phyloP scores from a whole-genome alignment of 1,140 invertebrate genomes.

The Calephelis nemesis region DNA sequence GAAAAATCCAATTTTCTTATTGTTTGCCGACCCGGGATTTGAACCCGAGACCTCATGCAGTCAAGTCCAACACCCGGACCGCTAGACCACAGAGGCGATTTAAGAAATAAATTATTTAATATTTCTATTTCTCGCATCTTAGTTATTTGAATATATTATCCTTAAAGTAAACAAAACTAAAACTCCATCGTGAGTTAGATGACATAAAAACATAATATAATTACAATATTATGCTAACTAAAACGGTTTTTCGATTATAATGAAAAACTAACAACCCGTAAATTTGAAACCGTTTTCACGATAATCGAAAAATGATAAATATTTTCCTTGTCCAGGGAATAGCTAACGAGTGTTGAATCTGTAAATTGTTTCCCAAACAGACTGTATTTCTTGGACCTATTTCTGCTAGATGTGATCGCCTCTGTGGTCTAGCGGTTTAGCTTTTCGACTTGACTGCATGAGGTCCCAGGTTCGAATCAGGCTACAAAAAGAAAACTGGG shows the following conservation, averaged over 20 bases:
- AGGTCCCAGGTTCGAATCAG: no score
- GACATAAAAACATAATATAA: not conserved
- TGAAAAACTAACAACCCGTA: constrained; percentile 18
- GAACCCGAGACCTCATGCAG: no score
- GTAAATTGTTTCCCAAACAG: constrained; percentile 40
- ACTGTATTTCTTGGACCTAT: constrained; percentile 5
- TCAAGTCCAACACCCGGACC: no score
- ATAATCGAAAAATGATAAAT: constrained; percentile 46
- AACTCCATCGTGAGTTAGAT: not conserved
- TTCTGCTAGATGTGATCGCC: not conserved
- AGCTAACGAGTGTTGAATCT: constrained; percentile 43
- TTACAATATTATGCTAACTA: constrained; percentile 1
- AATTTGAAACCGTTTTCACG: constrained; percentile 20
- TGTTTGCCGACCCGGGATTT: no score
- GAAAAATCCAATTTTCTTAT: no score
- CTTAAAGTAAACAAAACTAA: not conserved
- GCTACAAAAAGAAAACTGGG: no score
- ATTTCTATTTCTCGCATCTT: no score
- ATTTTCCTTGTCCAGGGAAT: constrained; percentile 17
- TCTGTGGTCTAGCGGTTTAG: not conserved
- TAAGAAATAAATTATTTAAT: no score
- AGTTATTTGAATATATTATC: no score
- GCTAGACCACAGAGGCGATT: no score
- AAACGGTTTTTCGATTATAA: not conserved
- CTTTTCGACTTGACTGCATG: not conserved